Evolutionary conservation across 2,888 invertebrate genomes (phyloP).

Genomic region (Pherbina coryleti): DNA sequence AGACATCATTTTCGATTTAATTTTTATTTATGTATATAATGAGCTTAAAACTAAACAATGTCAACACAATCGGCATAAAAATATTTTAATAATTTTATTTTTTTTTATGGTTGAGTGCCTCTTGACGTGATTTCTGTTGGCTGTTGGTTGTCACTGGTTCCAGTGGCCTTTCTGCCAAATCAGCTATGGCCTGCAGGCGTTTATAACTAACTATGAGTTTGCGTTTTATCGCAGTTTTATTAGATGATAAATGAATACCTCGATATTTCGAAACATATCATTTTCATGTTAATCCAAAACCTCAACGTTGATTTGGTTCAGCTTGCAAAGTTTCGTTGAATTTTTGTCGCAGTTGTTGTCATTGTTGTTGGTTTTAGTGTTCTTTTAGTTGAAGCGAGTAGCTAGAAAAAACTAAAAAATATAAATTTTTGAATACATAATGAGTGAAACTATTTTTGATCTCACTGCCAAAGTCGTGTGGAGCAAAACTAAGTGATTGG

Average conservation of each 20-base stretch:
- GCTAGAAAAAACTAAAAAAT: too few relatives aligned
- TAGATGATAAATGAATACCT: slow-evolving; percentile 13
- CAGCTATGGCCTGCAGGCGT: slow-evolving; percentile 5
- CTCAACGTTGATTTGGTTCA: background rate
- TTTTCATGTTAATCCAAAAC: slow-evolving; percentile 9
- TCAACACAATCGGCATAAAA: background rate
- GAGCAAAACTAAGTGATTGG: too few relatives aligned
- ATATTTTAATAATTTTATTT: background rate
- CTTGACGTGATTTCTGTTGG: background rate
- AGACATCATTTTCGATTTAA: background rate
- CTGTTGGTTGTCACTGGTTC: background rate
- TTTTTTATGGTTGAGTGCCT: background rate
- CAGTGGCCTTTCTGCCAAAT: background rate
- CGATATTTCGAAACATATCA: background rate
- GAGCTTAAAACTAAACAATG: background rate
- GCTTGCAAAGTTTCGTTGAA: background rate
- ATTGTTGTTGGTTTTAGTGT: background rate
- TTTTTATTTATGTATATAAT: background rate
- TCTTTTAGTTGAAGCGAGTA: too few relatives aligned
- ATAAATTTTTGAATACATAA: background rate
- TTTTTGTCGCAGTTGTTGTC: background rate
- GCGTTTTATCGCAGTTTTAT: slow-evolving; percentile 8
- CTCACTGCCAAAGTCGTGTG: background rate
- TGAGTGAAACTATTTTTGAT: background rate
- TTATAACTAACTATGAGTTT: background rate